Evolutionary conservation across 2,797 vertebrate genomes (phyloP).

Genomic region (Poeciliopsis turneri): DNA sequence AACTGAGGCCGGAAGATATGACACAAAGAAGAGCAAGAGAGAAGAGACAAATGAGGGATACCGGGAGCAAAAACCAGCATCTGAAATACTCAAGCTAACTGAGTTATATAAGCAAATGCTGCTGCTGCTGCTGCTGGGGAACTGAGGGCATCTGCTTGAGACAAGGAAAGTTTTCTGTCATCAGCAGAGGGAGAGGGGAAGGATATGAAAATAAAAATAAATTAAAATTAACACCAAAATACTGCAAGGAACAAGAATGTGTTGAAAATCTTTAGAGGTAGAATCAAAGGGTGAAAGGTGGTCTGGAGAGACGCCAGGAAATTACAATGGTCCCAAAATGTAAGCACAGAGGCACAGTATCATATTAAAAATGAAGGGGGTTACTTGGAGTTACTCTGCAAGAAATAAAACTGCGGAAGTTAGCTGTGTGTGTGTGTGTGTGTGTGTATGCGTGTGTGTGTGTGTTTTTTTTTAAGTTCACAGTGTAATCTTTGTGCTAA

Average conservation of each 20-base stretch:
- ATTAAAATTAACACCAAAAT: constrained; percentile 29
- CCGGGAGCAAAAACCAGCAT: constrained; percentile 60
- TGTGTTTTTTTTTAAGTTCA: background rate
- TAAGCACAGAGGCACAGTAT: background rate
- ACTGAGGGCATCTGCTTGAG: constrained; percentile 68
- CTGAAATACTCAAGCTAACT: constrained; percentile 76
- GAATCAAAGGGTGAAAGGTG: constrained; percentile 4
- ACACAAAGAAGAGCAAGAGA: constrained; percentile 50
- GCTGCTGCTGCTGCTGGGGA: constrained; percentile 74
- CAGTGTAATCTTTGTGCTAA: constrained; percentile 19
- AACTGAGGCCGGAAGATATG: constrained; percentile 45
- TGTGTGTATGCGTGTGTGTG: background rate
- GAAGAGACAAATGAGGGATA: constrained; percentile 51
- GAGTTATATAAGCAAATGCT: constrained; percentile 82
- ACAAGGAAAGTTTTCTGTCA: constrained; percentile 74
- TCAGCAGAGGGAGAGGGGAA: constrained; percentile 41
- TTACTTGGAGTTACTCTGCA: constrained; percentile 52
- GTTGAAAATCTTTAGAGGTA: constrained; percentile 7
- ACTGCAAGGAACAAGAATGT: constrained; percentile 32
- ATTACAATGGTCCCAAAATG: constrained; percentile 14
- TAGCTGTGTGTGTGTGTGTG: background rate
- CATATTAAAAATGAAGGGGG: constrained; percentile 30
- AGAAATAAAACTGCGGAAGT: constrained; percentile 46
- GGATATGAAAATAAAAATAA: constrained; percentile 31
- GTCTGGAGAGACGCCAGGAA: constrained; percentile 24